These are phyloP conservation scores for Astreopora myriophthalma DNA, from an alignment of 64 coral and sea anemone genomes.

Conservation along the genomic window DNA sequence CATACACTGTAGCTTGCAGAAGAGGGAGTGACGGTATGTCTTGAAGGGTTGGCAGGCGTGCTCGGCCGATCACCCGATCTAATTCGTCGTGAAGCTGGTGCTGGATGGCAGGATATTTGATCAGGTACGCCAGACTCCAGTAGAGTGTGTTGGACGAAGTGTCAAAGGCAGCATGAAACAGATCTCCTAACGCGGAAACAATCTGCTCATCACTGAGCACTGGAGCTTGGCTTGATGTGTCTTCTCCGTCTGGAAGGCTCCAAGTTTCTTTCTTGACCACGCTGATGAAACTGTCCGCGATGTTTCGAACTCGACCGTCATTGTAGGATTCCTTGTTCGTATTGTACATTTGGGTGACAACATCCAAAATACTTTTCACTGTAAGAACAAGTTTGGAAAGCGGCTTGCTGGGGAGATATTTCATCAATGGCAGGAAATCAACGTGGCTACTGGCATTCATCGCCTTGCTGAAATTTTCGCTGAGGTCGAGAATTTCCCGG, in stretches of 20 bases:
- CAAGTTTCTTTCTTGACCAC: background rate
- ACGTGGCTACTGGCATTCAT: slow-evolving; percentile 44
- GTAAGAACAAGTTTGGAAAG: background rate
- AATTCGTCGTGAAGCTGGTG: slow-evolving; percentile 60
- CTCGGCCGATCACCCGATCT: slow-evolving; percentile 55
- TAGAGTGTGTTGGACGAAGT: slow-evolving; percentile 56
- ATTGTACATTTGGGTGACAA: slow-evolving; percentile 41
- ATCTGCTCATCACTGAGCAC: background rate
- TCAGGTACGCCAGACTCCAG: slow-evolving; percentile 66
- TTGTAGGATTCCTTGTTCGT: slow-evolving; percentile 66
- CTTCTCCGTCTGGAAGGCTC: background rate
- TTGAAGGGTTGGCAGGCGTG: slow-evolving; percentile 26
- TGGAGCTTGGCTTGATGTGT: background rate
- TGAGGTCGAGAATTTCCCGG: slow-evolving; percentile 20
- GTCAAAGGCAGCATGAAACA: background rate
- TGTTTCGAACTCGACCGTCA: background rate
- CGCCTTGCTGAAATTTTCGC: slow-evolving; percentile 49
- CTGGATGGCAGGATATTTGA: slow-evolving; percentile 78
- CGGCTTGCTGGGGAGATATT: slow-evolving; percentile 61
- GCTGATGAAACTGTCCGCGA: background rate
- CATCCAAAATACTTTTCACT: background rate
- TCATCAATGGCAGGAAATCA: slow-evolving; percentile 74
- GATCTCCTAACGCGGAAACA: background rate
- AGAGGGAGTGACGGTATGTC: slow-evolving; percentile 66
- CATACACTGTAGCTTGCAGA: slow-evolving; percentile 71